Percentiles rank a stretch among this genome's conserved stretches.
Conservation (phyloP, 2,888 invertebrate species). For the Eupithecia pulchellata region DNA sequence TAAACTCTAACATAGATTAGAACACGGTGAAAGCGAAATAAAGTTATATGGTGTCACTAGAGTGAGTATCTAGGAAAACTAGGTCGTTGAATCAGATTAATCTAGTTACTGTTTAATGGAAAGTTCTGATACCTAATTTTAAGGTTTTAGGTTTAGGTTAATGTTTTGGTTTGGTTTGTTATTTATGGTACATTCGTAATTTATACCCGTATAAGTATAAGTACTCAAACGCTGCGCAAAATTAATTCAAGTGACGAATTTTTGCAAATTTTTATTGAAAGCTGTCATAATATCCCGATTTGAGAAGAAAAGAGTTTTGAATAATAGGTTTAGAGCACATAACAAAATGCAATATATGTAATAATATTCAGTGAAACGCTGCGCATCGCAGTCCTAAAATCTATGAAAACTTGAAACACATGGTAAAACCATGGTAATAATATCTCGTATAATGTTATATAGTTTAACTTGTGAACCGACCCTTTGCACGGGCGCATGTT, state of each 20-base stretch:
- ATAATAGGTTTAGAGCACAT: no score
- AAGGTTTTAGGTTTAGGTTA: no score
- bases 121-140: neutral
- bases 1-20: conserved; percentile 33
- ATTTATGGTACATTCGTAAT: no score
- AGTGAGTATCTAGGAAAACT: conserved; percentile 33
- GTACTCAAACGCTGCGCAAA: no score
- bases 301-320: no score
- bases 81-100: conserved; percentile 2
- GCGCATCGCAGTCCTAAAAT: neutral
- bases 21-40: conserved; percentile 38
- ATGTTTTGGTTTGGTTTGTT: neutral
- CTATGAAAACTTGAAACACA: neutral
- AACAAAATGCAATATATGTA: neutral
- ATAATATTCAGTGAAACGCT: neutral
- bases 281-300: no score
- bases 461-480: no score
- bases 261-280: no score
- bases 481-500: no score
- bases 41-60: conserved; percentile 29
- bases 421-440: neutral
- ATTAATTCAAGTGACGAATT: no score
- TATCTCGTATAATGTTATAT: neutral
- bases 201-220: no score
- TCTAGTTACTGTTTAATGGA: conserved; percentile 4